Percentiles rank a stretch among this genome's conserved stretches.
These are phyloP conservation scores for Pseudochirops cupreus DNA, from an alignment of 2,797 vertebrate genomes.

Conservation along the genomic window DNA sequence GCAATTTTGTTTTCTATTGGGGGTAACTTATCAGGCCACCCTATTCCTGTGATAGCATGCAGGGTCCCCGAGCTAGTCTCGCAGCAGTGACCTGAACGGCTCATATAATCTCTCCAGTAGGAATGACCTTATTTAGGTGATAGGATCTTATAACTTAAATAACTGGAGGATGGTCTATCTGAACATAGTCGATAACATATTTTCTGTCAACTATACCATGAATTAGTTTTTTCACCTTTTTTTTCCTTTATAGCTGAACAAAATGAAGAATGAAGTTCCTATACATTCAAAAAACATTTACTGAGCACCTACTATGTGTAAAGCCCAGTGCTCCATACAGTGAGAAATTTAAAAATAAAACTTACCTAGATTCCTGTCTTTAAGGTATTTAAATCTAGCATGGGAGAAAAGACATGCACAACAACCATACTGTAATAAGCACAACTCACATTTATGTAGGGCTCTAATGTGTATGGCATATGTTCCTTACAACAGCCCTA, in stretches of 20 bases:
- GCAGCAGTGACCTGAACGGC: slow-evolving; percentile 2
- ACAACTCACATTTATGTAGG: neutral
- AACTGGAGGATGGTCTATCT: slow-evolving; percentile 69
- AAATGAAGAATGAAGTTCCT: slow-evolving; percentile 44
- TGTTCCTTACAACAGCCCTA: neutral
- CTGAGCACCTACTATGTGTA: rapidly evolving
- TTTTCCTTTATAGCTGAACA: slow-evolving; percentile 55
- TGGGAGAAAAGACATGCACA: neutral
- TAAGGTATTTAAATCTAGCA: neutral
- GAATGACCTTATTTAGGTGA: slow-evolving; percentile 65
- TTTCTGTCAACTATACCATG: slow-evolving; percentile 65
- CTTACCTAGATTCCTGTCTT: neutral
- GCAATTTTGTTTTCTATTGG: slow-evolving; percentile 27
- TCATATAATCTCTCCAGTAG: slow-evolving; percentile 52
- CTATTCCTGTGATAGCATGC: neutral
- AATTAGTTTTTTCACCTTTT: slow-evolving; percentile 50
- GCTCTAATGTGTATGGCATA: neutral
- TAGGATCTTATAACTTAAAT: slow-evolving; percentile 72
- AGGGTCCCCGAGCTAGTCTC: neutral
- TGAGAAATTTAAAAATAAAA: too few relatives aligned
- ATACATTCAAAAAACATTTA: neutral
- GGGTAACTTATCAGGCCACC: slow-evolving; percentile 24
- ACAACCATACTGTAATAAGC: neutral
- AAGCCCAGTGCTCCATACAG: rapidly evolving
- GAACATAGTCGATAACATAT: slow-evolving; percentile 65